These are phyloP conservation scores for Sarcophaga peregrina DNA, from an alignment of 1,140 invertebrate genomes.

Conservation along the genomic window DNA sequence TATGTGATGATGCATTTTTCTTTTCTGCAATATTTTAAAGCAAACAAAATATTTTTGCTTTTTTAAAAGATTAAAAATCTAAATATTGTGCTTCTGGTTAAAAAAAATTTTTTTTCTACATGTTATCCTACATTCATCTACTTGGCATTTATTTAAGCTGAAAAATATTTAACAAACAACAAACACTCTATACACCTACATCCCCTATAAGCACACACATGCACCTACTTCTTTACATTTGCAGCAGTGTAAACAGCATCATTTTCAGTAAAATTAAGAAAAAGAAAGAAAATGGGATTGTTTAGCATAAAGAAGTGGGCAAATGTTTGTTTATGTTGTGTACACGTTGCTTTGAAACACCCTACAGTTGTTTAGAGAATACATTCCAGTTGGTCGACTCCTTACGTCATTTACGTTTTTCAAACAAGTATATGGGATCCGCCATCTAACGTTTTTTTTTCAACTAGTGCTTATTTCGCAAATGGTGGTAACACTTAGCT, in stretches of 20 bases:
- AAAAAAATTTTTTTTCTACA: too few species aligned
- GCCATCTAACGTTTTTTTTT: too few species aligned
- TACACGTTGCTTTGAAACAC: too few species aligned
- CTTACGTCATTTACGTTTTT: too few species aligned
- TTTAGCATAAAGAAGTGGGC: constrained; percentile 21
- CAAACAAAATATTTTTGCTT: neutral
- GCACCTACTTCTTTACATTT: neutral
- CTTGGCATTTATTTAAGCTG: constrained; percentile 14
- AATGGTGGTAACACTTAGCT: too few species aligned
- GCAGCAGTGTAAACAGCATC: neutral
- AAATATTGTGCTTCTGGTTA: neutral
- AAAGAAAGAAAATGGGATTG: neutral
- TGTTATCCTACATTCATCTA: constrained; percentile 19
- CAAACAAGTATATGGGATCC: too few species aligned
- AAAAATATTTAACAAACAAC: neutral
- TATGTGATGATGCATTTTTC: too few species aligned
- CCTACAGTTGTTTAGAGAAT: too few species aligned
- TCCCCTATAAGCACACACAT: neutral
- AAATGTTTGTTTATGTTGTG: neutral
- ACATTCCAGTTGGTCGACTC: too few species aligned
- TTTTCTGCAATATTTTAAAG: neutral
- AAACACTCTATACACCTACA: neutral
- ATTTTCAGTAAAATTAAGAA: neutral
- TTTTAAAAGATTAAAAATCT: constrained; percentile 4
- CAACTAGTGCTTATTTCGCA: too few species aligned